Base-by-base conservation (phyloP, 1,140 invertebrate genomes). In the Macrosteles quadrilineatus region DNA sequence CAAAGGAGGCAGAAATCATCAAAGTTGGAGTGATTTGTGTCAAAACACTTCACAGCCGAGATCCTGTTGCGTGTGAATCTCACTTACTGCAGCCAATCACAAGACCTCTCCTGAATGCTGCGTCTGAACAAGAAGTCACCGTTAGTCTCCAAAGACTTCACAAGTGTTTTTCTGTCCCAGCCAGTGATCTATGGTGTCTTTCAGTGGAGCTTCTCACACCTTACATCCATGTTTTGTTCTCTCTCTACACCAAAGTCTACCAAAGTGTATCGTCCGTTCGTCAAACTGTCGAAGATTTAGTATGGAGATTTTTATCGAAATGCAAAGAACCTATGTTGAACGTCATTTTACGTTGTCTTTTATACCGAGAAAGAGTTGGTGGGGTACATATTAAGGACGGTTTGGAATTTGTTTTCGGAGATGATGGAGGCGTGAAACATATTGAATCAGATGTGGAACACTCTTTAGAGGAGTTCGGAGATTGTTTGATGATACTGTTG, bases 151-250 rank as follows among this genome's bases (percentile, higher is more conserved):
- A 81, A 62, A 77, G 72, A 72, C 72, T 84, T 27, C 72, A 75
- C 0, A 80, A 78, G 73, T 80, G 79, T 72, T 84, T 83, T 71
- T 31, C 76, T 1, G 70, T 72, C 66, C 68, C 72, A 0, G 74
- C 68, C 1, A 80, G 80, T 59, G 74, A 78, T 3, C 76, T 80
- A 19, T 83, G 80, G 69, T 69, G 75, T 67, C 67, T 82, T 21
- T 77, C 80, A 50, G 63, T 62, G 3, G 66, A 74, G 55, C 50
- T 81, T 25, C 69, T 84, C 36, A 69, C 63, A 17, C 59, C 71
- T 14, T 67, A 80, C 17, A 70, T 77, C 14, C 31, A 78, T 14
- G 78, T 82, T 25, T 73, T 84, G 25, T 83, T 83, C 74, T 76
- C 71, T 55, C 65, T 85, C 1, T 77, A 82, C 55, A 55, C 73